phyloP scores from a whole-genome alignment of 2,113 vertebrate species.

The Herpailurus yagouaroundi region DNA sequence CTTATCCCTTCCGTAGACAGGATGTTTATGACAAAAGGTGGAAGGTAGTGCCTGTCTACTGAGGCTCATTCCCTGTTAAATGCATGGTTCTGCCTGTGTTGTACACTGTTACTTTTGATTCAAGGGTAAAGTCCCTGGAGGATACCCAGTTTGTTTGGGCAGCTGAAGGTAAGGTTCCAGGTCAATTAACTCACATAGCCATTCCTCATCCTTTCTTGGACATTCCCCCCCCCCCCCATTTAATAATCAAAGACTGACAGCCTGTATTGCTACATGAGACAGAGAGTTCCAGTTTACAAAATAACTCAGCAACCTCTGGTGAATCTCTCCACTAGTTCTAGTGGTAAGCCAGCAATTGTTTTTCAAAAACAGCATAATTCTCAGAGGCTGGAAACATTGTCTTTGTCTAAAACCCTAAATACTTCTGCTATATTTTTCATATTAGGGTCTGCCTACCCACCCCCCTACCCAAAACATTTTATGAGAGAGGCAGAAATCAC shows the following conservation, averaged over 20 bases:
- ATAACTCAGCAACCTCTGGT: background rate
- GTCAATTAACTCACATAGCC: background rate
- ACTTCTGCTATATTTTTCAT: background rate
- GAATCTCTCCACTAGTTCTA: background rate
- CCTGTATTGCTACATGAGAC: background rate
- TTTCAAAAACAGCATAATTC: conserved; percentile 1
- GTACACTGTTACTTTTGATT: background rate
- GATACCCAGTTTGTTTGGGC: background rate
- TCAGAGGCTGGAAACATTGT: background rate
- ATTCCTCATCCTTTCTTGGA: background rate
- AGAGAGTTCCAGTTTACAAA: background rate
- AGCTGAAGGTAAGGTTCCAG: background rate
- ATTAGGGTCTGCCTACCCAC: background rate
- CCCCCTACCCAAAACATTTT: background rate
- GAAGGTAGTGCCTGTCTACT: conserved; percentile 55
- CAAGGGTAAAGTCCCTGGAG: background rate
- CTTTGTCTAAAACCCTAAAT: background rate
- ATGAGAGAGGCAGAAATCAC: conserved; percentile 14
- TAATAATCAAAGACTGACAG: background rate
- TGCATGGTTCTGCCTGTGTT: background rate
- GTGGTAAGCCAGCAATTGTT: background rate
- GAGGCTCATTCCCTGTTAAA: conserved; percentile 26
- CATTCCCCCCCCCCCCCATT: background rate
- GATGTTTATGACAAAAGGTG: conserved; percentile 72
- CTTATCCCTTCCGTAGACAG: conserved; percentile 61